Base-by-base conservation (phyloP, 2,797 vertebrate genomes). In the Tapera naevia region DNA sequence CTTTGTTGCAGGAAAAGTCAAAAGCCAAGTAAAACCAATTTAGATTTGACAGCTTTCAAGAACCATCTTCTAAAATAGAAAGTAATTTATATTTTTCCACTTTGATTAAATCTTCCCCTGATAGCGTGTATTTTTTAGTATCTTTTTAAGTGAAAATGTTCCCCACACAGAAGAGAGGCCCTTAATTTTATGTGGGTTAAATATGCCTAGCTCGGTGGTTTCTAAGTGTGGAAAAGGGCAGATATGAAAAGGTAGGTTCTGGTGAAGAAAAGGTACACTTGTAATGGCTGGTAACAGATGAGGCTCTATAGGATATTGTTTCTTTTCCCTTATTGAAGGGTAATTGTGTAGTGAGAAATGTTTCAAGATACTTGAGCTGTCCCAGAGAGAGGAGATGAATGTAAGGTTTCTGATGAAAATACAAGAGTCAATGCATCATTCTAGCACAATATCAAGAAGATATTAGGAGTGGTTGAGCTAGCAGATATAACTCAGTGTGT, bases 11-110 rank as follows among this genome's bases (percentile, higher is more conserved):
- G 56, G 48, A 75, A 75, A 90, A 93, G 90, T 91, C 88, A 93
- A 82, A 93, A 91, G 91, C 74, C 60, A 76, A 84, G 80, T 81
- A 90, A 96, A 95, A 94, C 60, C 88, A 95, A 88, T 95, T 95
- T 93, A 86, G 78, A 87, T 94, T 73, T 80, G 83, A 88, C 82
- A 87, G 79, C 78, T 94, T 93, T 88, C 78, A 85, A 90, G 88
- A 62, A 80, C 58, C 9, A 0, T 67, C 86, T 82, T 90, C 86
- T 86, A 48, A 92, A 91, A 94, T 87, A 93, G 93, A 86, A 93
- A 94, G 75, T 65, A 73, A 92, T 89, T 93, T 94, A 30, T 93
- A 76, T 89, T 94, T 93, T 74, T 80, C 62, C 39, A 32, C 67
- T 90, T 92, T 85, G 90, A 93, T 94, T 95, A 94, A 89, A 92